A percentile compares a stretch with the other conserved stretches of the same genome.
phyloP scores from a whole-genome alignment of 2,797 vertebrate genomes.

The Ciconia nigra region DNA sequence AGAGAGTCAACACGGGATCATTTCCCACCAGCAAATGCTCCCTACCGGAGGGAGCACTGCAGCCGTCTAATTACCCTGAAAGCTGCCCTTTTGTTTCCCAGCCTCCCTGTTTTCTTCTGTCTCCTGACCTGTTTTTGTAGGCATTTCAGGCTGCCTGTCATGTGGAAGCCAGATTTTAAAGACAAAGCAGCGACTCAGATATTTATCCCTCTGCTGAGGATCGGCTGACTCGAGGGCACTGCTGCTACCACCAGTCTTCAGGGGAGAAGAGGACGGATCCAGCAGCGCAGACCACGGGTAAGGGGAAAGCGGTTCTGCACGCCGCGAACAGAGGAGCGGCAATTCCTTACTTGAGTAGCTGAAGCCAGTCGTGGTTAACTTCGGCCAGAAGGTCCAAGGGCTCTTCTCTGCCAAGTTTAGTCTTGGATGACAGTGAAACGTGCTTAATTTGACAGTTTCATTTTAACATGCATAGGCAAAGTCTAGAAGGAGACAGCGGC shows the following conservation, averaged over 20 bases:
- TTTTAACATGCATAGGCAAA: constrained; percentile 62
- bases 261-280: background rate
- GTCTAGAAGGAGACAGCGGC: background rate
- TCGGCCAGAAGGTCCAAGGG: constrained; percentile 64
- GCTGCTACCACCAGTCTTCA: background rate
- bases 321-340: background rate
- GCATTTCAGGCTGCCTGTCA: background rate
- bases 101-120: background rate
- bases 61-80: constrained; percentile 15
- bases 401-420: constrained; percentile 58
- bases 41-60: background rate
- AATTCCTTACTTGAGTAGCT: background rate
- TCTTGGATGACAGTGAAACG: constrained; percentile 59
- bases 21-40: background rate
- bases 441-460: constrained; percentile 62
- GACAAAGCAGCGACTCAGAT: background rate
- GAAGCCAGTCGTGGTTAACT: constrained; percentile 53
- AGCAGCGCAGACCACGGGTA: background rate
- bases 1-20: background rate
- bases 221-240: background rate
- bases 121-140: background rate
- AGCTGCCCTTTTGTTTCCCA: constrained; percentile 13
- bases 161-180: background rate
- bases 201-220: background rate
- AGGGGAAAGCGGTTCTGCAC: background rate